These are phyloP conservation scores for Endotricha flammealis DNA, from an alignment of 2,888 invertebrate genomes.

Conservation along the genomic window DNA sequence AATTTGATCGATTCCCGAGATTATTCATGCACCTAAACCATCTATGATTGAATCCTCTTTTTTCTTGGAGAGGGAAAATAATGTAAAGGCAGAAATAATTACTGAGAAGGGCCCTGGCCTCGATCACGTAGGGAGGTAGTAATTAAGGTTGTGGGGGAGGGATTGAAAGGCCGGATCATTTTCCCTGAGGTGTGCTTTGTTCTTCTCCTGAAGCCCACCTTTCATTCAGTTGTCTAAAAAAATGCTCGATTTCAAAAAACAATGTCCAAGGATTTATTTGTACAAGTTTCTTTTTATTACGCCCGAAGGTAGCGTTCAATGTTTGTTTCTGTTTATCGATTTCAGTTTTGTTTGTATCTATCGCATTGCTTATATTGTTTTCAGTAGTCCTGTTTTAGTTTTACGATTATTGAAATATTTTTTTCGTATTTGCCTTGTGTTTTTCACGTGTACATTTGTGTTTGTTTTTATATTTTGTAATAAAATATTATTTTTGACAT, in stretches of 20 bases:
- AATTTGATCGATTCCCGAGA: conserved; percentile 16
- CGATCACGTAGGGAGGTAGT: conserved; percentile 36
- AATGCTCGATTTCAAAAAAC: conserved; percentile 11
- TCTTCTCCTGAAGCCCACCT: conserved; percentile 10
- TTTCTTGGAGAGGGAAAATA: conserved; percentile 20
- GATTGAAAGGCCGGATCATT: conserved; percentile 28
- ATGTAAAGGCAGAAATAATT: conserved; percentile 46
- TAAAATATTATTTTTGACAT: too few species aligned
- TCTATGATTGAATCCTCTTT: conserved; percentile 40
- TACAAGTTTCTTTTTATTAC: conserved; percentile 5
- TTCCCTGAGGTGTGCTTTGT: conserved; percentile 35
- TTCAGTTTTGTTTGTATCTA: not conserved
- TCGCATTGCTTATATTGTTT: not conserved
- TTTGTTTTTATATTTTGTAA: too few species aligned
- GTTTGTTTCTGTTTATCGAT: not conserved
- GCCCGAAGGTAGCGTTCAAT: not conserved
- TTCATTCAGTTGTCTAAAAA: conserved; percentile 10
- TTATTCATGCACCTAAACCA: conserved; percentile 27
- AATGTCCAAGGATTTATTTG: conserved; percentile 6
- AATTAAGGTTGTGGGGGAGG: conserved; percentile 43
- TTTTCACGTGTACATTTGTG: too few species aligned
- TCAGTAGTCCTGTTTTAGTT: not conserved
- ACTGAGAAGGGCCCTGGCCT: conserved; percentile 35
- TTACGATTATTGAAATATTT: not conserved
- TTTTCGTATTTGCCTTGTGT: too few species aligned